phyloP scores from a whole-genome alignment of 1,140 invertebrate genomes.

The Choristoneura fumiferana region DNA sequence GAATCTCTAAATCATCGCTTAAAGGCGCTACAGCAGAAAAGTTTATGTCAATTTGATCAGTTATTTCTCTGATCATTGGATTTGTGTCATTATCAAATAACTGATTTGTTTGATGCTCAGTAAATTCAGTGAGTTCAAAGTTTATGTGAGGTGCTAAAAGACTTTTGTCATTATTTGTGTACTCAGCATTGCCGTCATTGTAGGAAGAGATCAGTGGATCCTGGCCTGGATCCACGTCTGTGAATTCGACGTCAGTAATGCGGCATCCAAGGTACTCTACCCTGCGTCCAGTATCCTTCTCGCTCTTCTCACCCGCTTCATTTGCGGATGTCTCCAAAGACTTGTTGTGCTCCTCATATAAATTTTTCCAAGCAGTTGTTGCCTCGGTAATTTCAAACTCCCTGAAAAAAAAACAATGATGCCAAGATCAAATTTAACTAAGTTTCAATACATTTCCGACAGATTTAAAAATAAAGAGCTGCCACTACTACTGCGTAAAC shows the following conservation, averaged over 20 bases:
- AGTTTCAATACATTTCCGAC: too few species aligned
- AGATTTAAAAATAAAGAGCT: too few species aligned
- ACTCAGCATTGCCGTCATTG: constrained; percentile 44
- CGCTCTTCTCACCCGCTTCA: constrained; percentile 34
- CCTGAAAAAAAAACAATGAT: constrained; percentile 34
- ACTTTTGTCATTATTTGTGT: constrained; percentile 36
- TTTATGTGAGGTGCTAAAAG: constrained; percentile 39
- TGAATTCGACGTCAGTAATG: too few species aligned
- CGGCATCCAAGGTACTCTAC: too few species aligned
- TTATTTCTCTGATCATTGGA: constrained; percentile 41
- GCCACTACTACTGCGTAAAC: too few species aligned
- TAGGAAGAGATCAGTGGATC: too few species aligned
- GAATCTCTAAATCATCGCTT: too few species aligned
- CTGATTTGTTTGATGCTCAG: constrained; percentile 52
- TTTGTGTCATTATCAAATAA: constrained; percentile 52
- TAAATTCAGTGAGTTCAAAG: constrained; percentile 55
- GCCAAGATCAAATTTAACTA: too few species aligned
- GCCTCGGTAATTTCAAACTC: constrained; percentile 67
- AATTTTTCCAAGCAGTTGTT: constrained; percentile 68
- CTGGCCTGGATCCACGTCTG: constrained; percentile 6
- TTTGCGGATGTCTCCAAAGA: constrained; percentile 62
- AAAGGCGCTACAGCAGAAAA: constrained; percentile 48
- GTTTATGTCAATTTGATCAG: constrained; percentile 51
- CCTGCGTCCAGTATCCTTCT: too few species aligned
- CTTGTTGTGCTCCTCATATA: constrained; percentile 69